A percentile compares a stretch with the other conserved stretches of the same genome.
Conservation (phyloP, 2,888 invertebrate species). For the Eupithecia subumbrata region DNA sequence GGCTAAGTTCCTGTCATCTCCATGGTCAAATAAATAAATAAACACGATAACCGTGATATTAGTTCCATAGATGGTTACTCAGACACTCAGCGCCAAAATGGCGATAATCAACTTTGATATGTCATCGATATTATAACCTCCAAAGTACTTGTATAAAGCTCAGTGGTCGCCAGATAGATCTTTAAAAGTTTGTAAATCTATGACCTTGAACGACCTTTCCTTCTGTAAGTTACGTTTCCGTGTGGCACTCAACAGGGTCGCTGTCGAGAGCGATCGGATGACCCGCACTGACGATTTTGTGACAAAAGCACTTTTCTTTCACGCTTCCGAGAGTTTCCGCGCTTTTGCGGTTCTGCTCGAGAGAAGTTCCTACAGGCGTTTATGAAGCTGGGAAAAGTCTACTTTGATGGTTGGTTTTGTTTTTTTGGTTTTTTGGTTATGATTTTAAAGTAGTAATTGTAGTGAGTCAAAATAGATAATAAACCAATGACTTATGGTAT, state of each 20-base stretch:
- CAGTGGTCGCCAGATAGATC: not conserved
- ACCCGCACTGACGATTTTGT: conserved; percentile 36
- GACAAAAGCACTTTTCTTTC: conserved; percentile 43
- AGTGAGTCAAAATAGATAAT: not conserved
- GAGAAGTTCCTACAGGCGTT: not conserved
- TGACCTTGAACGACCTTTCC: not conserved
- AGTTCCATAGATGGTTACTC: no score
- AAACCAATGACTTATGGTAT: not conserved
- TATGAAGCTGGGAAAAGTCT: not conserved
- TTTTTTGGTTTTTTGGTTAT: not conserved
- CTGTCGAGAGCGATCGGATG: conserved; percentile 37
- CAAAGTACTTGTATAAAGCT: no score
- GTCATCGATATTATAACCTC: no score
- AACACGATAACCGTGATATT: no score
- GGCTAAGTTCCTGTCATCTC: no score
- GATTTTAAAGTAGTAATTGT: not conserved
- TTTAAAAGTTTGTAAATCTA: not conserved
- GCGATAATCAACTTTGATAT: no score
- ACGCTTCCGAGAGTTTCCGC: conserved; percentile 20
- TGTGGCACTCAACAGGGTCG: conserved; percentile 44
- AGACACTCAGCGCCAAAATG: no score
- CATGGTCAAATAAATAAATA: no score
- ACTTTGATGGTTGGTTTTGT: not conserved
- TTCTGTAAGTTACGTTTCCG: conserved; percentile 8
- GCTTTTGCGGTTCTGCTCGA: not conserved